phyloP scores from a whole-genome alignment of 2,113 vertebrate species.

The Pao palembangensis region DNA sequence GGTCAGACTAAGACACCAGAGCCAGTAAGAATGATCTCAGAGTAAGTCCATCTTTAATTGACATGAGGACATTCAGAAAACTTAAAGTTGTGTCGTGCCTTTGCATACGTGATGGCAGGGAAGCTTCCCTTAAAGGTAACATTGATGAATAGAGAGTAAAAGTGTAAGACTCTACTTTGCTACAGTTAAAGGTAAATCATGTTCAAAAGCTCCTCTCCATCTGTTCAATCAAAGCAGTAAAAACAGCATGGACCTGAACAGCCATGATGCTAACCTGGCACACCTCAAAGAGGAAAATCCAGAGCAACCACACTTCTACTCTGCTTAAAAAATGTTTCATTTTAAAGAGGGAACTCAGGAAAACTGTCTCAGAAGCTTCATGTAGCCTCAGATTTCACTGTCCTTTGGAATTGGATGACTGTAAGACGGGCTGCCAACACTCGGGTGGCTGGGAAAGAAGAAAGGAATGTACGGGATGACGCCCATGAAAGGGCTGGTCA shows the following conservation, averaged over 20 bases:
- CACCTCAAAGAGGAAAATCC: no score
- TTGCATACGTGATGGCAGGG: no score
- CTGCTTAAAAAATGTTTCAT: no score
- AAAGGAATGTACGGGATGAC: conserved; percentile 70
- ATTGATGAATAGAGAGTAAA: no score
- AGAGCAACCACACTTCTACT: no score
- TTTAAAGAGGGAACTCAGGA: not conserved
- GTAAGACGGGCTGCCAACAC: conserved; percentile 42
- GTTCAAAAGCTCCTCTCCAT: not conserved
- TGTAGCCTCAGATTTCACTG: conserved; percentile 38
- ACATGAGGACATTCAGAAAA: not conserved
- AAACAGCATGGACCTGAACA: conserved; percentile 34
- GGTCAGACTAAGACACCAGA: conserved; percentile 10
- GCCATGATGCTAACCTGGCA: no score
- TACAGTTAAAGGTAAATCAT: no score
- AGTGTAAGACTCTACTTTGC: no score
- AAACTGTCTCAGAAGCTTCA: not conserved
- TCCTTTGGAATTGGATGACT: conserved; percentile 51
- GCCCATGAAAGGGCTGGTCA: conserved; percentile 60
- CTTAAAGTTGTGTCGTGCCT: not conserved
- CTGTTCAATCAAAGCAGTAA: conserved; percentile 39
- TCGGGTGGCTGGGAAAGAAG: conserved; percentile 56
- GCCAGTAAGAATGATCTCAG: conserved; percentile 1
- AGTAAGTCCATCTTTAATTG: conserved; percentile 9
- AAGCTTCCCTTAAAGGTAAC: no score